Base-by-base conservation (phyloP, 37 sponge, comb jelly and placozoan genomes). In the Tethya wilhelma region DNA sequence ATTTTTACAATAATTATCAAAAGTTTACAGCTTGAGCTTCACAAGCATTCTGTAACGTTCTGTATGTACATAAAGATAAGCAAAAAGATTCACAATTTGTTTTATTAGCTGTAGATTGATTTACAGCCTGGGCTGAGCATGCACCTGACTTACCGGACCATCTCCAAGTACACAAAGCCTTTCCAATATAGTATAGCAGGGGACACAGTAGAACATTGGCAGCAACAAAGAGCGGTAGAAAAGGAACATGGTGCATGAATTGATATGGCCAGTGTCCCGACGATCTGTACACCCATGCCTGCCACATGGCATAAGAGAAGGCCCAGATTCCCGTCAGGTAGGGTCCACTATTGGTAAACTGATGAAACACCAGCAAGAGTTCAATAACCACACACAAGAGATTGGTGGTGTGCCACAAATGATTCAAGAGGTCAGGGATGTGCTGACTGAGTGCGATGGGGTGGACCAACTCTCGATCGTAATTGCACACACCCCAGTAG, bases 401-500 rank as follows among this genome's bases (percentile, higher is more conserved):
- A 9, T 85, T 59, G 0, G 63, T 45, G 4, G 86, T 82, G 75
- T 93, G 89, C 85, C 85, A 84, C 12, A 66, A 79, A 57, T 87
- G 88, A 74, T 90, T 94, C 43, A 90, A 69, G 11, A 73, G 4
- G 14, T 30, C 28, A 0, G 95, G 95, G 30, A 90, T 77, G 59
- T 56, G 56, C 36, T 75, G 57, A 38, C 87, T 88, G 39, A 90
- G 56, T 17, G 37, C 17, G 7, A 25, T 0, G 6, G 95, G 95
- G 45, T 81, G 87, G 23, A 94, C 76, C 56, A 83, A 36, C 79
- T 94, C 91, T 44, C 88, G 62, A 58, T 90, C 88, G 22, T 78
- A 44, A 30, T 60, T 68, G 38, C 80, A 94, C 8, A 90, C 30
- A 5, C 78, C 81, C 95, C 95, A 94, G 74, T 90, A 94, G 26